Evolutionary conservation across 1,140 invertebrate genomes (phyloP), one percentile per base, ranked within the genome.

Genomic region (Drosophila dunni): DNA sequence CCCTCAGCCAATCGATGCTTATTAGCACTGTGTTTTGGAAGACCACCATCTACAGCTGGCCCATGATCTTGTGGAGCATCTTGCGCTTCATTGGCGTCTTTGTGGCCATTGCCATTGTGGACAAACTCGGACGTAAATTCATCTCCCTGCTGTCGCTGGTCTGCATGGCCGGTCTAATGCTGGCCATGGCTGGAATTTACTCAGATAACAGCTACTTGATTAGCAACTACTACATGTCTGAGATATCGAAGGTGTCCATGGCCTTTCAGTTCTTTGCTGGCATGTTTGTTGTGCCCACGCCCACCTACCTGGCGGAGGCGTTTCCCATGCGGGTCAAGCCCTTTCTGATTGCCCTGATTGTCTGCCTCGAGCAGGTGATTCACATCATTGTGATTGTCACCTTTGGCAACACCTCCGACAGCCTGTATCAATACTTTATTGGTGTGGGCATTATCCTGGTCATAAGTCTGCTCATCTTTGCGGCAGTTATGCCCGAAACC

Each of bases 351-450:
- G 71, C 66, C 0, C 15, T 77, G 0, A 54, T 70, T 7, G 50
- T 85, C 1, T 68, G 65, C 42, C 46, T 82, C 6, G 73, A 85
- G 38, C 67, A 81, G 10, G 15, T 72, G n/a, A 76, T 85, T 8
- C 81, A 85, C 13, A 82, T 82, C 8, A 82, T 82, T 45, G 61
- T 78, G 17, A 82, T 82, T 20, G 70, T 60, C 40, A 74, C 73
- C 8, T 79, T 76, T 34, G 45, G 20, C 0, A 3, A 40, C 3
- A 56, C 38, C 20, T 10, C 9, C 0, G 20, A 76, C 17, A 24
- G 11, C 17, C 51, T 73, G n/a, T 77, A 40, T 53, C 57, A 57
- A 9, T 79, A 72, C 53, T 74, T 71, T 40, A 44, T 80, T 7
- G 65, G 56, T 10, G 69, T 69, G 24, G 79, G 79, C 13, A 60